phyloP scores from a whole-genome alignment of 2,888 invertebrate species.

The Tiphia femorata region DNA sequence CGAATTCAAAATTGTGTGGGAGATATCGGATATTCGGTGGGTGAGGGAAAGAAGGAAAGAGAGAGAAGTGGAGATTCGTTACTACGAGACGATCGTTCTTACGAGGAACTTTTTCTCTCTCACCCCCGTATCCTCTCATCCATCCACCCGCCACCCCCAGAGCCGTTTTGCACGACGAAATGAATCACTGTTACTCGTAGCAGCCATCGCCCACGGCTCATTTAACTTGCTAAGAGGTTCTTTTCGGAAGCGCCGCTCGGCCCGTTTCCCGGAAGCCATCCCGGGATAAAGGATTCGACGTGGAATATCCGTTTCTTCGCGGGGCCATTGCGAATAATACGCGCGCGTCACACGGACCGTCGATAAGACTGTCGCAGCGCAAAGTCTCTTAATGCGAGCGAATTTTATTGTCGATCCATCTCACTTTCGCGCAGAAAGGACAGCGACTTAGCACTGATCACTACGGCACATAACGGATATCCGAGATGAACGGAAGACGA shows the following conservation, averaged over 20 bases:
- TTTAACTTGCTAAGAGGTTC: conserved; percentile 52
- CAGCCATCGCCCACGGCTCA: conserved; percentile 46
- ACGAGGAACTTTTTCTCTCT: conserved; percentile 32
- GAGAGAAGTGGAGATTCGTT: conserved; percentile 33
- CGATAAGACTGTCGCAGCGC: too few relatives aligned
- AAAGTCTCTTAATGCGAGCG: too few relatives aligned
- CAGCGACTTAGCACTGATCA: too few relatives aligned
- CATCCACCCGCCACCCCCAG: too few relatives aligned
- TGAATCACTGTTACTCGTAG: conserved; percentile 41
- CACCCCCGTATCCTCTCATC: too few relatives aligned
- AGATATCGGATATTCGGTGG: conserved; percentile 13
- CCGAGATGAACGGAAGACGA: too few relatives aligned
- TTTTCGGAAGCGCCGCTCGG: conserved; percentile 33
- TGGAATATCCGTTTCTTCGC: conserved; percentile 18
- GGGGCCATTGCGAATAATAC: too few relatives aligned
- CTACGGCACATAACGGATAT: too few relatives aligned
- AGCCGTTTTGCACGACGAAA: conserved; percentile 34
- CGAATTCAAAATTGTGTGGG: conserved; percentile 17
- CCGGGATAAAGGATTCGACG: conserved; percentile 33
- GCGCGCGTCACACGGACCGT: neutral
- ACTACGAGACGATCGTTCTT: conserved; percentile 32
- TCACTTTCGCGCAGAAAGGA: too few relatives aligned
- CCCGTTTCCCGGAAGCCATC: conserved; percentile 25
- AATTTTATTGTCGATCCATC: too few relatives aligned
- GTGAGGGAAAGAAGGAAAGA: neutral